These are phyloP conservation scores for Ianthella basta DNA, from an alignment of 37 sponge, comb jelly and placozoan genomes.

Conservation along the genomic window DNA sequence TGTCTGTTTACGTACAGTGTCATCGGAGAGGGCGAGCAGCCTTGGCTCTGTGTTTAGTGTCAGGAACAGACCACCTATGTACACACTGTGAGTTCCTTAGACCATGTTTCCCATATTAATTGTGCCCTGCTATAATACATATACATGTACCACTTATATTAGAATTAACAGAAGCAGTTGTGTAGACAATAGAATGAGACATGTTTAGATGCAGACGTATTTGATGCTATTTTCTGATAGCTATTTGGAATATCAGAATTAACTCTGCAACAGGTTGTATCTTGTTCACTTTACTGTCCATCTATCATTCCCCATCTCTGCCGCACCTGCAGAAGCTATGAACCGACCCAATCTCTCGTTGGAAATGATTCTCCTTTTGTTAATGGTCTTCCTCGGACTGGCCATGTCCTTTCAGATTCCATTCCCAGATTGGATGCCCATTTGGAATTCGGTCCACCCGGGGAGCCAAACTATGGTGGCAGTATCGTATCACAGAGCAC, in stretches of 20 bases:
- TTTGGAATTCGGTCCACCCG: conserved; percentile 24
- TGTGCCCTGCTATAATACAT: not conserved
- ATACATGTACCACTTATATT: no score
- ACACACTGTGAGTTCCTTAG: conserved; percentile 3
- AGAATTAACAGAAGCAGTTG: no score
- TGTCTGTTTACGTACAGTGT: not conserved
- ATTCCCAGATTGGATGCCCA: conserved; percentile 1
- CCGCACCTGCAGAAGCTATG: no score
- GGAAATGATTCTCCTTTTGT: no score
- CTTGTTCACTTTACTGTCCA: no score
- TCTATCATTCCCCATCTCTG: no score
- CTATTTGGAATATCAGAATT: no score
- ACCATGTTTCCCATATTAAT: not conserved
- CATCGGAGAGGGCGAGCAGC: conserved; percentile 2
- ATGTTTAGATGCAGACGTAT: no score
- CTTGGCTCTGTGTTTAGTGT: conserved; percentile 8
- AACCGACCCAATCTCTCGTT: no score
- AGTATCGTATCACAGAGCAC: conserved; percentile 4
- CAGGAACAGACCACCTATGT: not conserved
- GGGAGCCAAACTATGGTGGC: not conserved
- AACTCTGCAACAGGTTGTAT: no score
- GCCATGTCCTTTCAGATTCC: not conserved
- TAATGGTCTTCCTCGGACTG: not conserved
- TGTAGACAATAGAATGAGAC: no score
- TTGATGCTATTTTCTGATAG: no score